Evolutionary conservation across 2,888 invertebrate genomes (phyloP), one percentile per base, ranked within the genome.

Genomic region (Caenorhabditis sp.): DNA sequence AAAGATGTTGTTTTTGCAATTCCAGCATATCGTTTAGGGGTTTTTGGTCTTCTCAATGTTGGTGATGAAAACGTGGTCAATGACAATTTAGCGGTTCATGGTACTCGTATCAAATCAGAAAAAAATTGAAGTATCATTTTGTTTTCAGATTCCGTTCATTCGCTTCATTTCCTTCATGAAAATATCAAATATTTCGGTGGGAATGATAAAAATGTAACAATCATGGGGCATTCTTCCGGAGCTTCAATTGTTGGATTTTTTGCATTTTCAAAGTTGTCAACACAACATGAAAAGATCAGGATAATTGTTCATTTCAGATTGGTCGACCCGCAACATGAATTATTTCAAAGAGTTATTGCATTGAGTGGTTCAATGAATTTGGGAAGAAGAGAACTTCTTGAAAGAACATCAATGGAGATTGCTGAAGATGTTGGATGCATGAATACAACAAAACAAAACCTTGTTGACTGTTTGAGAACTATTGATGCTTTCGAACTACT

Each of bases 1-100:
- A 55, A 77, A 23, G 76, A 73, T 53, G 59, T 83, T 31, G 72
- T 84, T 27, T 79, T 83, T 50, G 79, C 78, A 8, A 73, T 81
- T 10, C 69, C 79, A 1, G 83, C 79, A 4, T 82, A 77, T 23
- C 73, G 84, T 26, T 51, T 83, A 3, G 83, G 83, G 3, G 59
- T 79, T 10, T 78, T 83, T 43, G 83, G 82, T 1, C 79, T 81
- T 37, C 65, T 83, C 6, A 67, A 74, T 50, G 43, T 83, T 21
- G 80, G 77, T 14, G 58, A 76, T 19, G 69, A 71, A 10, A 63
- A 68, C 17, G 59, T 65, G 1, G 67, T 80, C n/a, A 68, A 67
- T 3, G 53, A 66, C 10, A 84, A 84, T 61, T 54, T 84, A 1
- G 71, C 76, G 1, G 10, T 31, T 31, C 31, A 31, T 10, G 31